These are phyloP conservation scores for Rhinoraja longicauda DNA, from an alignment of 2,797 vertebrate genomes.

Conservation along the genomic window DNA sequence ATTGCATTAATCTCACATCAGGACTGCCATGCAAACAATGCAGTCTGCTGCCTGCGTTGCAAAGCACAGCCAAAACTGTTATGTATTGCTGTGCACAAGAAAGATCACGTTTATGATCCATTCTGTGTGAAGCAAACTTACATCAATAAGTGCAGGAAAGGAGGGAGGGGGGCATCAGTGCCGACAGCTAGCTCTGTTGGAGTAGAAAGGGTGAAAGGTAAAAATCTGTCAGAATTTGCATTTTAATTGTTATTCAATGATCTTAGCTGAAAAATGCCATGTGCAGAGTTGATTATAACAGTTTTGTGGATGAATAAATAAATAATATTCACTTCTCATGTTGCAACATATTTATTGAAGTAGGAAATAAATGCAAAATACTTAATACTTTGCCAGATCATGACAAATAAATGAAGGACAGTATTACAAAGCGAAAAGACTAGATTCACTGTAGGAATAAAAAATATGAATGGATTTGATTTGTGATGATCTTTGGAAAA, in stretches of 20 bases:
- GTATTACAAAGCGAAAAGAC: neutral
- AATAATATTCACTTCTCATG: neutral
- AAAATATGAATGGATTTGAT: neutral
- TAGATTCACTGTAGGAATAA: neutral
- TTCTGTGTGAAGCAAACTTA: neutral
- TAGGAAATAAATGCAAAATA: neutral
- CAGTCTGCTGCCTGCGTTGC: neutral
- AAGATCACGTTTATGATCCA: neutral
- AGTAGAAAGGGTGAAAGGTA: neutral
- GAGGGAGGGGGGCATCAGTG: no score
- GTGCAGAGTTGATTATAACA: neutral
- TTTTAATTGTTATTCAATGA: neutral
- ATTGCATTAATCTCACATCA: neutral
- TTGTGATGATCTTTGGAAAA: neutral
- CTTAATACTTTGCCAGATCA: neutral
- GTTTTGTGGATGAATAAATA: neutral
- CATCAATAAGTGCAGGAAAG: neutral
- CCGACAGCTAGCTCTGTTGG: neutral
- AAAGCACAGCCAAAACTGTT: neutral
- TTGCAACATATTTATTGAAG: neutral
- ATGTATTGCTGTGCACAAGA: neutral
- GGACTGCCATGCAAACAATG: neutral
- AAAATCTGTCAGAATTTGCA: neutral
- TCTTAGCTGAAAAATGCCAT: neutral
- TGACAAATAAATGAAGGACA: neutral